Conservation (phyloP, 2,113 vertebrate species). For the Catharus bicknelli region DNA sequence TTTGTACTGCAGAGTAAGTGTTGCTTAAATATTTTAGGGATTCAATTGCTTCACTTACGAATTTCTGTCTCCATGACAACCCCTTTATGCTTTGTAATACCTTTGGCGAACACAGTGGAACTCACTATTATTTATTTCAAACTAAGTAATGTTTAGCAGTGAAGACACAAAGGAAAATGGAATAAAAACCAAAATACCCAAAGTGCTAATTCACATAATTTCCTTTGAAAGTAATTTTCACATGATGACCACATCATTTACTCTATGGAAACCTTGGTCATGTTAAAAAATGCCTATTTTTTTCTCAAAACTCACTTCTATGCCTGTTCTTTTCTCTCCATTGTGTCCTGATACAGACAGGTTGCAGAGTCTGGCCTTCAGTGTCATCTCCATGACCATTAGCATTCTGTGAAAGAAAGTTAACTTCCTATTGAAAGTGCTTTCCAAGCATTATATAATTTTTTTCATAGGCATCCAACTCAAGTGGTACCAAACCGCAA, state of each 20-base stretch:
- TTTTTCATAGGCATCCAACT: background rate
- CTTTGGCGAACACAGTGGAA: background rate
- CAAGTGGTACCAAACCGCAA: background rate
- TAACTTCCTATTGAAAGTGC: background rate
- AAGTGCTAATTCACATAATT: background rate
- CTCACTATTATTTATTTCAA: conserved; percentile 22
- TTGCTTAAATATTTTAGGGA: conserved; percentile 64
- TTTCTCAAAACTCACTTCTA: background rate
- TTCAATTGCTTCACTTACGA: background rate
- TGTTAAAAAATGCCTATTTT: background rate
- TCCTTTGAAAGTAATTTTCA: background rate
- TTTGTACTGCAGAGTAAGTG: conserved; percentile 23
- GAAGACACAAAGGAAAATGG: background rate
- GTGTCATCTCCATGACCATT: background rate
- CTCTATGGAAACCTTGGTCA: background rate
- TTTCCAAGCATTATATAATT: background rate
- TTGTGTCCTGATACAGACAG: background rate
- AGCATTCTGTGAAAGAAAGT: background rate
- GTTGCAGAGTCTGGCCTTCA: background rate
- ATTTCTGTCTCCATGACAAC: conserved; percentile 67
- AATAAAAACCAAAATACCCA: background rate
- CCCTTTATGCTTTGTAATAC: conserved; percentile 41
- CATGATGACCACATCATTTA: background rate
- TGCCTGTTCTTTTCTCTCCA: background rate
- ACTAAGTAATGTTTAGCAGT: background rate